phyloP scores from a whole-genome alignment of 2,888 invertebrate species.

The Oxycera nigricornis region DNA sequence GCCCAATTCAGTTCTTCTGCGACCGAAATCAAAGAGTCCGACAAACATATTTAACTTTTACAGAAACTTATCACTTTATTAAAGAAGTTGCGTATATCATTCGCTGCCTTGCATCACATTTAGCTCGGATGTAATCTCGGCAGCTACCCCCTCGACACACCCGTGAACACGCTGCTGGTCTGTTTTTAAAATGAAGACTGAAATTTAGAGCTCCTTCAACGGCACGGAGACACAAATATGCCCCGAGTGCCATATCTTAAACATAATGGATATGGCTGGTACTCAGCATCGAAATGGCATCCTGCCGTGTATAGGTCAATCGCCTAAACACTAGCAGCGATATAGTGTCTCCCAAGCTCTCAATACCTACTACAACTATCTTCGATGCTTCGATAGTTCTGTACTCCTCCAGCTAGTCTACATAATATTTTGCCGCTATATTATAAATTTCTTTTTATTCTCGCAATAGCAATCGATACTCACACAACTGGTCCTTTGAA shows the following conservation, averaged over 20 bases:
- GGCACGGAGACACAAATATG: slow-evolving; percentile 40
- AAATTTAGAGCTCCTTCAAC: slow-evolving; percentile 28
- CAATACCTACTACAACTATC: slow-evolving; percentile 18
- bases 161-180: neutral
- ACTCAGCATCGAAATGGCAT: slow-evolving; percentile 34
- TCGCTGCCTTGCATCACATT: neutral
- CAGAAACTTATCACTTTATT: slow-evolving; percentile 35
- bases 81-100: slow-evolving; percentile 6
- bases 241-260: slow-evolving; percentile 39
- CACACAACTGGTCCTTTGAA: slow-evolving; percentile 15
- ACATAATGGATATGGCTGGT: slow-evolving; percentile 38
- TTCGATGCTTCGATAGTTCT: neutral
- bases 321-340: slow-evolving; percentile 18
- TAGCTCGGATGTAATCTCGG: neutral
- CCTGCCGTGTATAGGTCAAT: slow-evolving; percentile 40
- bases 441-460: slow-evolving; percentile 33
- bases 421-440: slow-evolving; percentile 6
- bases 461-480: slow-evolving; percentile 30
- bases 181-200: slow-evolving; percentile 14
- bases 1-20: neutral
- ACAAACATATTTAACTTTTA: slow-evolving; percentile 4
- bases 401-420: neutral
- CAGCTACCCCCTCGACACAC: neutral
- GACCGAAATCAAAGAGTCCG: neutral
- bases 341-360: neutral